Evolutionary conservation across 2,113 vertebrate species (phyloP).

Genomic region (Festucalex cinctus): DNA sequence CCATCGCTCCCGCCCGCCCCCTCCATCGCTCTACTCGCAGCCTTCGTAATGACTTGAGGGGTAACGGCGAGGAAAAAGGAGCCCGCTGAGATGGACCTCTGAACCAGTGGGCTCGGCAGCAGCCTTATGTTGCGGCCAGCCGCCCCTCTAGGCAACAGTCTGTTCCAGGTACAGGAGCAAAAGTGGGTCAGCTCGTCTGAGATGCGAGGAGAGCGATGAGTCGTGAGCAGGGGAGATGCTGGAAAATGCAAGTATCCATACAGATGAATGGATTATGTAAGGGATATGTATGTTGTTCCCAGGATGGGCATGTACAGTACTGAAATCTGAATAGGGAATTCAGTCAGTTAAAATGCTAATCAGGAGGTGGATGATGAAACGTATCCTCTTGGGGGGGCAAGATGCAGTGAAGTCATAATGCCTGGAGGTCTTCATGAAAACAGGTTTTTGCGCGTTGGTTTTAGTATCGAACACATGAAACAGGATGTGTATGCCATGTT

Average conservation of each 20-base stretch:
- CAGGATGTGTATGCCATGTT: constrained; percentile 34
- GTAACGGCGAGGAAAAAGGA: constrained; percentile 28
- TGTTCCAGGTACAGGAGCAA: constrained; percentile 39
- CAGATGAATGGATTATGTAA: constrained; percentile 39
- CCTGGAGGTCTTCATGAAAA: constrained; percentile 36
- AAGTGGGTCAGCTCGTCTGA: constrained; percentile 68
- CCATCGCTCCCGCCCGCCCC: constrained; percentile 24
- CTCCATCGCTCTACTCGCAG: constrained; percentile 30
- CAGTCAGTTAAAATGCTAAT: constrained; percentile 48
- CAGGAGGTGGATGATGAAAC: constrained; percentile 52
- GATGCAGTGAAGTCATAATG: constrained; percentile 31
- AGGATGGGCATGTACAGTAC: constrained; percentile 8
- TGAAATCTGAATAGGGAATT: constrained; percentile 33
- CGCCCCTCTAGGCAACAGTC: constrained; percentile 56
- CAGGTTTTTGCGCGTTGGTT: constrained; percentile 24
- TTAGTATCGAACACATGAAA: constrained; percentile 35
- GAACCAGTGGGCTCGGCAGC: constrained; percentile 63
- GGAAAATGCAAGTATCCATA: constrained; percentile 6
- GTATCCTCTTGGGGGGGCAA: constrained; percentile 33
- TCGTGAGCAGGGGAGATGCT: constrained; percentile 18
- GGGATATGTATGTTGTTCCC: constrained; percentile 25
- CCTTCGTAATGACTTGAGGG: constrained; percentile 63
- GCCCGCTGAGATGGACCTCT: constrained; percentile 43
- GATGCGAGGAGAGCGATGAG: constrained; percentile 22
- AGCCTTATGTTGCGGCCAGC: constrained; percentile 51